phyloP scores from a whole-genome alignment of 2,888 invertebrate species.

The Calephelis perditalis region DNA sequence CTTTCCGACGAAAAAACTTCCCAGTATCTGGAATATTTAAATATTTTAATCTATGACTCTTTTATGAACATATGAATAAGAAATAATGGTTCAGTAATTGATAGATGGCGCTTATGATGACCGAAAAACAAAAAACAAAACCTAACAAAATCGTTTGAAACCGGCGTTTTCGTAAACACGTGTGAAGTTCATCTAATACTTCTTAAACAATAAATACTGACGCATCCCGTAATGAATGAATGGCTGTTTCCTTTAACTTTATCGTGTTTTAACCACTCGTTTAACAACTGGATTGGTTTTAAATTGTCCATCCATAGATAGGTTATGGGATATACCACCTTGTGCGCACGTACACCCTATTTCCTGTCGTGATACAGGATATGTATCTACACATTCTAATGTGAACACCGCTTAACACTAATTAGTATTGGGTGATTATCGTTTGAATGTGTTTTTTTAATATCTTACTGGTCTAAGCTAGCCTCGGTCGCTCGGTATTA shows the following conservation, averaged over 20 bases:
- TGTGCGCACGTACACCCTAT: constrained; percentile 1
- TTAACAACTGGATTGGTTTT: constrained; percentile 7
- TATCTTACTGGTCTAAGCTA: too few species aligned
- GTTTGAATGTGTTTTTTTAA: neutral
- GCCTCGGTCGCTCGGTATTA: too few species aligned
- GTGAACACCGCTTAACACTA: neutral
- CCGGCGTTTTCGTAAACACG: neutral
- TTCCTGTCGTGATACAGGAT: neutral
- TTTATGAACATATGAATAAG: too few species aligned
- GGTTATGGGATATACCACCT: neutral
- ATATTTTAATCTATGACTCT: too few species aligned
- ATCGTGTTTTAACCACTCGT: constrained; percentile 4
- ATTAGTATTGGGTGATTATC: constrained; percentile 6
- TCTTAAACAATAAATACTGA: constrained; percentile 7
- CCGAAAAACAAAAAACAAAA: too few species aligned
- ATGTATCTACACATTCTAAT: constrained; percentile 1
- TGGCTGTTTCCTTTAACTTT: constrained; percentile 11
- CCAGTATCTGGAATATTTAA: too few species aligned
- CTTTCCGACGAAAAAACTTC: too few species aligned
- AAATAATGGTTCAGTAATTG: too few species aligned
- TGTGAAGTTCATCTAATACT: neutral
- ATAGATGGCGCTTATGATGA: too few species aligned
- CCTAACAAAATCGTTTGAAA: neutral
- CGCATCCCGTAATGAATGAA: constrained; percentile 6
- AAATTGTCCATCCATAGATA: constrained; percentile 8